Evolutionary conservation across 2,797 vertebrate species (phyloP).

Genomic region (Bradypodion pumilum): DNA sequence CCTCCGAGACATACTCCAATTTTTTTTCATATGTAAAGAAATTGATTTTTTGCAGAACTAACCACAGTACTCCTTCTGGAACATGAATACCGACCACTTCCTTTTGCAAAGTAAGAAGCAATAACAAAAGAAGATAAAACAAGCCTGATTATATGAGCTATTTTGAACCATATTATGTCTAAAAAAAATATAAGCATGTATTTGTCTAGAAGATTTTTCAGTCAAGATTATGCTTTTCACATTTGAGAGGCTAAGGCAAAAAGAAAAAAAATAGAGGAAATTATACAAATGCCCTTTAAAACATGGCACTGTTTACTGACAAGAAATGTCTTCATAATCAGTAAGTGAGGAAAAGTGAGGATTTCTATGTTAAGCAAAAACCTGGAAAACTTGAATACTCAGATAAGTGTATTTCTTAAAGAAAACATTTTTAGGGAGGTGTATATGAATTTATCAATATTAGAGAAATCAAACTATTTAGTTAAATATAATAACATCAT

Average conservation of each 20-base stretch:
- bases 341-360: not conserved
- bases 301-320: not conserved
- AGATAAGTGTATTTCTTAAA: not conserved
- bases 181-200: not conserved
- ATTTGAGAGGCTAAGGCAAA: conserved; percentile 5
- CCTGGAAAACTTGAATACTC: not conserved
- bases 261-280: not conserved
- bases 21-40: conserved; percentile 8
- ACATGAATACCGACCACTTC: not conserved
- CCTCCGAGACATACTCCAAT: not conserved
- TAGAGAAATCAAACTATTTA: too few species aligned
- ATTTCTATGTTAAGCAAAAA: not conserved
- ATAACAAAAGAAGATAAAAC: conserved; percentile 16
- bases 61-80: conserved; percentile 21
- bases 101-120: not conserved
- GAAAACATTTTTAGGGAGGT: conserved; percentile 33
- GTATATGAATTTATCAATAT: conserved; percentile 11
- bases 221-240: conserved; percentile 12
- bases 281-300: not conserved
- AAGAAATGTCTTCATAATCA: conserved; percentile 10
- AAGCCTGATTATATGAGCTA: not conserved
- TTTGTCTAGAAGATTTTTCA: not conserved
- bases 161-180: not conserved
- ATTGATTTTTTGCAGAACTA: conserved; percentile 27
- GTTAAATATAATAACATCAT: not conserved